phyloP scores from a whole-genome alignment of 2,113 vertebrate genomes.

The Micronycteris hirsuta region DNA sequence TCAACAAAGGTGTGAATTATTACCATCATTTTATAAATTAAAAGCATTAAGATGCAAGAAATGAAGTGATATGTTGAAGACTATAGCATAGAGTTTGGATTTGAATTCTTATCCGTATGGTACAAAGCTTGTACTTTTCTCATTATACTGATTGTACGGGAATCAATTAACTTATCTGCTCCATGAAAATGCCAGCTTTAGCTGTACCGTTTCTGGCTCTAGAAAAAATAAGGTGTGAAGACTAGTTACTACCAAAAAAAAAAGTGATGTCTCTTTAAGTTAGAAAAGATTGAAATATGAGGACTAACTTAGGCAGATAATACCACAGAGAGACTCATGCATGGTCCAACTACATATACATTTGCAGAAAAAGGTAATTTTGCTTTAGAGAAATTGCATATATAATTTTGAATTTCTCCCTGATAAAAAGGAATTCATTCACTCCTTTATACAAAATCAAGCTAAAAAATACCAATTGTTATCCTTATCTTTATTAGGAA shows the following conservation, averaged over 20 bases:
- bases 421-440: neutral
- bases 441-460: neutral
- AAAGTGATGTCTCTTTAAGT: neutral
- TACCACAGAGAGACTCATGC: neutral
- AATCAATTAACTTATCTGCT: neutral
- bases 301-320: neutral
- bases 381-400: neutral
- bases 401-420: neutral
- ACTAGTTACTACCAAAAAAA: neutral
- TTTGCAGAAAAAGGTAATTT: neutral
- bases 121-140: neutral
- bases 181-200: neutral
- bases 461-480: neutral
- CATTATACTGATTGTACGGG: neutral
- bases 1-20: neutral
- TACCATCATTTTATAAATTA: neutral
- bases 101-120: neutral
- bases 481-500: neutral
- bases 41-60: neutral
- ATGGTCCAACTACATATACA: neutral
- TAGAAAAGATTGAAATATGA: conserved; percentile 4
- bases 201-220: neutral
- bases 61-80: neutral
- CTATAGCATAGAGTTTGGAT: neutral
- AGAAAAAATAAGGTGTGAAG: neutral